Conservation (phyloP, 2,797 vertebrate species). For the Limnodromus scolopaceus region DNA sequence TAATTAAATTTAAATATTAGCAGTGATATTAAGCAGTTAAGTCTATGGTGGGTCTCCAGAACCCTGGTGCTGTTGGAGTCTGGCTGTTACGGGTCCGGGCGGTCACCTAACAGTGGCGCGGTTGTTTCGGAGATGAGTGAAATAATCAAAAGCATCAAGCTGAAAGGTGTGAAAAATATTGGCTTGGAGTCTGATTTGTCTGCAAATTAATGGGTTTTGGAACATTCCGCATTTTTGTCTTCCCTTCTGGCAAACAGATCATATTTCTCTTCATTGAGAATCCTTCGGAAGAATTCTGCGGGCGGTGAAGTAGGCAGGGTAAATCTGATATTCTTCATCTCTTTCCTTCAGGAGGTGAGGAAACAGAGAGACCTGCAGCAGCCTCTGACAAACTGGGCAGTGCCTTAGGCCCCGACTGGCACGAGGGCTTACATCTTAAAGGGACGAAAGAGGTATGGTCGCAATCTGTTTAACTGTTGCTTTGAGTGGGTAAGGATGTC, state of each 20-base stretch:
- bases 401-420: slow-evolving; percentile 96
- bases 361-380: slow-evolving; percentile 14
- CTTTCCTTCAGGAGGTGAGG: slow-evolving; percentile 63
- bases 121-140: not conserved
- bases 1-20: not conserved
- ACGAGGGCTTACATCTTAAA: slow-evolving; percentile 86
- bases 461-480: not conserved
- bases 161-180: not conserved
- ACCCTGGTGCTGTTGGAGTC: not conserved
- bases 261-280: not conserved
- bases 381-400: slow-evolving; percentile 81
- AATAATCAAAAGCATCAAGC: not conserved
- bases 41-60: not conserved
- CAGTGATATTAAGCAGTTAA: not conserved
- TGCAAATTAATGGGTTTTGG: not conserved
- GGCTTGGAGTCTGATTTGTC: not conserved
- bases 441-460: slow-evolving; percentile 84
- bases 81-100: not conserved
- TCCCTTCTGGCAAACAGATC: not conserved
- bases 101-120: not conserved
- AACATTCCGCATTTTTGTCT: not conserved
- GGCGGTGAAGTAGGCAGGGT: not conserved
- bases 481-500: not conserved
- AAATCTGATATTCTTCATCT: not conserved
- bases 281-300: not conserved